Percentiles rank a stretch among this genome's conserved stretches.
These are phyloP conservation scores for Leistus spinibarbis DNA, from an alignment of 2,888 invertebrate genomes.

Conservation along the genomic window DNA sequence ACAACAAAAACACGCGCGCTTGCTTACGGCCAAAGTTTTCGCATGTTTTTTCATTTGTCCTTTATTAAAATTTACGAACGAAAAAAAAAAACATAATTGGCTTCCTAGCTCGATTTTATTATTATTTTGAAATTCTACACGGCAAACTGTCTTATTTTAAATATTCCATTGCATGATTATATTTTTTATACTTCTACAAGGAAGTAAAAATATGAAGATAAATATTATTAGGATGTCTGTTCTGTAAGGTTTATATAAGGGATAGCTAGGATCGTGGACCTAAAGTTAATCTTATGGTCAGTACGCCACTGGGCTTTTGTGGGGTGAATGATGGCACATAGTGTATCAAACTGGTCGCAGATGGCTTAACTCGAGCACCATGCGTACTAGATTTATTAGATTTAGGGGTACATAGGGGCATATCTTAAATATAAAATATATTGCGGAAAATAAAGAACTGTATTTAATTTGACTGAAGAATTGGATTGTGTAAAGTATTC, in stretches of 20 bases:
- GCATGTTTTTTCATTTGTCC: not conserved
- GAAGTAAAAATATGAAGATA: too few relatives aligned
- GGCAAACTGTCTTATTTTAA: not conserved
- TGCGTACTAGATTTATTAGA: not conserved
- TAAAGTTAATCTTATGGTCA: not conserved
- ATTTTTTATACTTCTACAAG: too few relatives aligned
- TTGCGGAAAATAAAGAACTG: not conserved
- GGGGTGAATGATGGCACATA: slow-evolving; percentile 16
- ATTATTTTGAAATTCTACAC: too few relatives aligned
- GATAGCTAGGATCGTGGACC: not conserved
- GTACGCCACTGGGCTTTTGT: not conserved
- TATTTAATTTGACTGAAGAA: not conserved
- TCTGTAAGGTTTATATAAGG: not conserved
- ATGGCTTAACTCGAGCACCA: slow-evolving; percentile 41
- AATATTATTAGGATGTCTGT: too few relatives aligned
- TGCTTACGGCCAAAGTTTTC: not conserved
- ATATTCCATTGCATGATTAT: not conserved
- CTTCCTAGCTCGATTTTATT: not conserved
- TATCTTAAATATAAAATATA: not conserved
- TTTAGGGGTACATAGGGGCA: not conserved
- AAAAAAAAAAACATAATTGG: not conserved
- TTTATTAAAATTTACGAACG: not conserved
- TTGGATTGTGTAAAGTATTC: too few relatives aligned
- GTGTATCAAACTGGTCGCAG: slow-evolving; percentile 42
- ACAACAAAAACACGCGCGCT: not conserved